Evolutionary conservation across 1,140 invertebrate genomes (phyloP).

Genomic region (Apolygus lucorum): DNA sequence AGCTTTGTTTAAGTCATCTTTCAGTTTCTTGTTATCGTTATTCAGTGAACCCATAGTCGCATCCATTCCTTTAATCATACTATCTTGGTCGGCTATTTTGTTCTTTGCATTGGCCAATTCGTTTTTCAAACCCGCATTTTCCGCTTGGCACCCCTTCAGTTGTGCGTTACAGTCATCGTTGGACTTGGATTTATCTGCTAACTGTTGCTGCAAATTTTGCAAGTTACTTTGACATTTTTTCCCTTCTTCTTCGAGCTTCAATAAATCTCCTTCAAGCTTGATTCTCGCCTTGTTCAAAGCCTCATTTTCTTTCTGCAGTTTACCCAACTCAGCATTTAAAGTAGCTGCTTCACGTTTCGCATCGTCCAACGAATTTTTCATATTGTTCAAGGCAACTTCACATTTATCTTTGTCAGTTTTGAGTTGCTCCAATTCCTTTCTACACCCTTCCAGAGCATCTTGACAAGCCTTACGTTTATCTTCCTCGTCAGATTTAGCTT

Average conservation of each 20-base stretch:
- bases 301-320: background rate
- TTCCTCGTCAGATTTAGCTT: background rate
- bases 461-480: background rate
- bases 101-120: background rate
- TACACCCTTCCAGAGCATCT: background rate
- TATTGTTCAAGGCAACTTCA: background rate
- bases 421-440: background rate
- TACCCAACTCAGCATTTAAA: background rate
- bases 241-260: background rate
- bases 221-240: background rate
- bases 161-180: background rate
- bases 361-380: background rate
- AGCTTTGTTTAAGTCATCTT: background rate
- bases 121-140: background rate
- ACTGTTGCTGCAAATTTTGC: background rate
- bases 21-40: constrained; percentile 12
- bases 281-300: background rate
- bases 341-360: background rate
- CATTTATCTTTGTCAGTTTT: background rate
- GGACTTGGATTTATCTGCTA: background rate
- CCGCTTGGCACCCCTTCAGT: background rate
- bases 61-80: background rate
- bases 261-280: background rate
- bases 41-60: background rate
- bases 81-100: background rate